A percentile compares a stretch with the other conserved stretches of the same genome.
Evolutionary conservation across 2,888 invertebrate species (phyloP).

Genomic region (Acrobasis repandana): DNA sequence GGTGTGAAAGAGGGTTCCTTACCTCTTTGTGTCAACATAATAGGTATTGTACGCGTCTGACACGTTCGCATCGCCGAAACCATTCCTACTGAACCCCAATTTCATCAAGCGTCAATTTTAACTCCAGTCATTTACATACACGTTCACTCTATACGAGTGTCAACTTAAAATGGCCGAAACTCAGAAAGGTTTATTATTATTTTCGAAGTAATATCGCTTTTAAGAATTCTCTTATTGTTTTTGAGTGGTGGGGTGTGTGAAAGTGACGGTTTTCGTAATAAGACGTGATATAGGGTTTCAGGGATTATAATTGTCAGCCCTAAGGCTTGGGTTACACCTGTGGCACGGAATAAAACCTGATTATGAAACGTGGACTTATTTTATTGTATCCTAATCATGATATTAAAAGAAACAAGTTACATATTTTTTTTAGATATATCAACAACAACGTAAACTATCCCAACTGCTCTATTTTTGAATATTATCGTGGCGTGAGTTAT

Average conservation of each 20-base stretch:
- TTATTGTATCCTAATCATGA: too few relatives aligned
- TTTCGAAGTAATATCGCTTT: slow-evolving; percentile 20
- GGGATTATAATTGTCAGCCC: background rate
- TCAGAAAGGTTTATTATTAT: slow-evolving; percentile 20
- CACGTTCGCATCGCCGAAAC: slow-evolving; percentile 39
- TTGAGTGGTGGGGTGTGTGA: slow-evolving; percentile 14
- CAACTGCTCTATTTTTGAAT: too few relatives aligned
- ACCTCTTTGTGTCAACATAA: slow-evolving; percentile 53
- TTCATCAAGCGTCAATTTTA: background rate
- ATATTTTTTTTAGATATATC: too few relatives aligned
- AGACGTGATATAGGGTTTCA: slow-evolving; percentile 1
- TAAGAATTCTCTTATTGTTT: slow-evolving; percentile 22
- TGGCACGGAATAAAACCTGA: background rate
- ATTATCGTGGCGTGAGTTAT: too few relatives aligned
- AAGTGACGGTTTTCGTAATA: slow-evolving; percentile 4
- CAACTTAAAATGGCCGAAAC: slow-evolving; percentile 1
- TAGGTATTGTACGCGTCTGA: slow-evolving; percentile 57
- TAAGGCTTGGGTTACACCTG: background rate
- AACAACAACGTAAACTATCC: too few relatives aligned
- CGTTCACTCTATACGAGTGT: background rate
- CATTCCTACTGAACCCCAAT: slow-evolving; percentile 10
- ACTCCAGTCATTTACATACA: background rate
- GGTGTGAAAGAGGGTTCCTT: slow-evolving; percentile 60
- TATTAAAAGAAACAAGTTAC: too few relatives aligned
- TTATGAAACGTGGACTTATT: too few relatives aligned